Evolutionary conservation across 2,113 vertebrate genomes (phyloP).

Genomic region (Lagenorhynchus albirostris): DNA sequence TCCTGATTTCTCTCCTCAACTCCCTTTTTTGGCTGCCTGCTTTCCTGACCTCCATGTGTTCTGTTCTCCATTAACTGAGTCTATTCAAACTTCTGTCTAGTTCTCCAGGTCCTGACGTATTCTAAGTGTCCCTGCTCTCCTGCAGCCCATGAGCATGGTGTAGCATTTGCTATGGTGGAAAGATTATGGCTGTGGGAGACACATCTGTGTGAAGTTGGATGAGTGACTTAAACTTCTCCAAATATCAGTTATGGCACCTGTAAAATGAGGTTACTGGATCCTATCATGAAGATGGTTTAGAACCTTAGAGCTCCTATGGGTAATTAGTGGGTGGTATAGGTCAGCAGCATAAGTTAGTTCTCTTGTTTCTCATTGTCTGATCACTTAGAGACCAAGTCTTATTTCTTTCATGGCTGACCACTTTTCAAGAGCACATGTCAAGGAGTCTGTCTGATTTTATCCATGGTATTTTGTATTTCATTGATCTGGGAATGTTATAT

Average conservation of each 20-base stretch:
- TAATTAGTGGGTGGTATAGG: background rate
- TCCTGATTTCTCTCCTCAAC: background rate
- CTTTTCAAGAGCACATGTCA: background rate
- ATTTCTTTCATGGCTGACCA: background rate
- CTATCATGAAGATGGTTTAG: background rate
- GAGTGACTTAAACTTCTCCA: background rate
- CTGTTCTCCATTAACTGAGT: background rate
- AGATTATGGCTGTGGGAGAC: background rate
- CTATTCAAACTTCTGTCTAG: background rate
- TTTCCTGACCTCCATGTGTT: background rate
- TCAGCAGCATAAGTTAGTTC: background rate
- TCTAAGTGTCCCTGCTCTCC: background rate
- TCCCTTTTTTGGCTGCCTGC: background rate
- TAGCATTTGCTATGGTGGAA: background rate
- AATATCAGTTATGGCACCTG: background rate
- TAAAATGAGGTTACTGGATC: background rate
- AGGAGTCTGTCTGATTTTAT: conserved; percentile 12
- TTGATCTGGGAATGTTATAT: background rate
- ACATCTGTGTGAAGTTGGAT: background rate
- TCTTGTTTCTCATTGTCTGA: background rate
- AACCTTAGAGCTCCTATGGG: background rate
- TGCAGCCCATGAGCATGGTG: background rate
- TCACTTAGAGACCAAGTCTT: background rate
- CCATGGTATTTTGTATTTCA: background rate
- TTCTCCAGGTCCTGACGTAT: background rate